phyloP scores from a whole-genome alignment of 2,797 vertebrate genomes.

The Bryconaethiops microstoma region DNA sequence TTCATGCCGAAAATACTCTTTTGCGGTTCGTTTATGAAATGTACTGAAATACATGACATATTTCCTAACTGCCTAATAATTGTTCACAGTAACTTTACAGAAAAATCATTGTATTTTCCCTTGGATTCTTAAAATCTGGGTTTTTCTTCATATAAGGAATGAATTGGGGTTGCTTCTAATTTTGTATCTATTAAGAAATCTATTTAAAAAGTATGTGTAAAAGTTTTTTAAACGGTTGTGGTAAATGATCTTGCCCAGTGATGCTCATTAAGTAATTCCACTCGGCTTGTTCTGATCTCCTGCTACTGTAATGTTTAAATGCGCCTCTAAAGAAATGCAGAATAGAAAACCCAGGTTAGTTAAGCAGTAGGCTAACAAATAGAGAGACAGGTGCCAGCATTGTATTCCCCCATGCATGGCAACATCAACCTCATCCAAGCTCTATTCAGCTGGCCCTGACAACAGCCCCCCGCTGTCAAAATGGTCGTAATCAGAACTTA shows the following conservation, averaged over 20 bases:
- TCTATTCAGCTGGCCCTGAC: conserved; percentile 27
- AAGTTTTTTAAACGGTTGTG: neutral
- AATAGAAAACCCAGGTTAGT: neutral
- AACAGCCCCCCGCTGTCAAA: conserved; percentile 41
- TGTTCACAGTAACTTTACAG: too few relatives aligned
- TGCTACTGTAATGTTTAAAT: neutral
- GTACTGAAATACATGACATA: too few relatives aligned
- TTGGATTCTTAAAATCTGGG: too few relatives aligned
- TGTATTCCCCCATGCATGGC: neutral
- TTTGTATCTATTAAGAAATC: too few relatives aligned
- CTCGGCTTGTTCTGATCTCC: neutral
- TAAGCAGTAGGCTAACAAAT: conserved; percentile 5
- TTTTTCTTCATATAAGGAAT: too few relatives aligned
- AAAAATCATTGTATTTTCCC: too few relatives aligned
- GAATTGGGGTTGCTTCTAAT: too few relatives aligned
- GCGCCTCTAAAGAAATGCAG: neutral
- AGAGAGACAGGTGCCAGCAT: neutral
- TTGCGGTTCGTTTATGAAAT: too few relatives aligned
- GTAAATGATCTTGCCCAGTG: neutral
- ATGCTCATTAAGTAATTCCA: conserved; percentile 4
- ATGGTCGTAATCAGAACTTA: conserved; percentile 57
- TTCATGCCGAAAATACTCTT: too few relatives aligned
- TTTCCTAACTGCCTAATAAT: too few relatives aligned
- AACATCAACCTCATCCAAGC: conserved; percentile 14
- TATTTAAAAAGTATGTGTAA: neutral